Conservation (phyloP, 2,113 vertebrate species). For the Macquaria australasica region DNA sequence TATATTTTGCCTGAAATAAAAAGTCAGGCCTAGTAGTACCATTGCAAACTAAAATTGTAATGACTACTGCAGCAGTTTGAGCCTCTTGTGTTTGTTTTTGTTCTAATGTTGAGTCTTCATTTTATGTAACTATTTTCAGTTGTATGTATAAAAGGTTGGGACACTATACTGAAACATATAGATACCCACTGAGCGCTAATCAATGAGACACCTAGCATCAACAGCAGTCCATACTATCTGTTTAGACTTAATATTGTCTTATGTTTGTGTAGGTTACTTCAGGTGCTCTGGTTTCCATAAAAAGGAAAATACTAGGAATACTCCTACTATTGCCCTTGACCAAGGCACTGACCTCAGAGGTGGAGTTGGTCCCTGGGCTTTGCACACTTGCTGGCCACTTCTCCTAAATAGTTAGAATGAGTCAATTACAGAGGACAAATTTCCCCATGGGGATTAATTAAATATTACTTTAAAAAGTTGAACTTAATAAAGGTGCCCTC, state of each 20-base stretch:
- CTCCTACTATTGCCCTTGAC: not conserved
- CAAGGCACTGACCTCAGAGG: not conserved
- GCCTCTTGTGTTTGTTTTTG: not conserved
- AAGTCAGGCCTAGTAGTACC: not conserved
- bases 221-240: not conserved
- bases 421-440: not conserved
- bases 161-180: not conserved
- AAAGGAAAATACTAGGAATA: not conserved
- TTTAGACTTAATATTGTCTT: not conserved
- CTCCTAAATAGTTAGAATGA: not conserved
- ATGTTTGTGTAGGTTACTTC: not conserved
- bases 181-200: not conserved
- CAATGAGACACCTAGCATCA: not conserved
- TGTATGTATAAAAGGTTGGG: not conserved
- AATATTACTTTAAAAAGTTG: slow-evolving; percentile 14
- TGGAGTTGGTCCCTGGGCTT: not conserved
- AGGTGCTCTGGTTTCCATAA: not conserved
- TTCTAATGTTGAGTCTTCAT: not conserved
- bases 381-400: not conserved
- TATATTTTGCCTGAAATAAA: not conserved
- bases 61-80: not conserved
- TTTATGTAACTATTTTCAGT: not conserved
- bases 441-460: slow-evolving; percentile 4
- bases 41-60: not conserved
- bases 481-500: not conserved